These are phyloP conservation scores for Theristicus caerulescens DNA, from an alignment of 2,113 vertebrate genomes.

Conservation along the genomic window DNA sequence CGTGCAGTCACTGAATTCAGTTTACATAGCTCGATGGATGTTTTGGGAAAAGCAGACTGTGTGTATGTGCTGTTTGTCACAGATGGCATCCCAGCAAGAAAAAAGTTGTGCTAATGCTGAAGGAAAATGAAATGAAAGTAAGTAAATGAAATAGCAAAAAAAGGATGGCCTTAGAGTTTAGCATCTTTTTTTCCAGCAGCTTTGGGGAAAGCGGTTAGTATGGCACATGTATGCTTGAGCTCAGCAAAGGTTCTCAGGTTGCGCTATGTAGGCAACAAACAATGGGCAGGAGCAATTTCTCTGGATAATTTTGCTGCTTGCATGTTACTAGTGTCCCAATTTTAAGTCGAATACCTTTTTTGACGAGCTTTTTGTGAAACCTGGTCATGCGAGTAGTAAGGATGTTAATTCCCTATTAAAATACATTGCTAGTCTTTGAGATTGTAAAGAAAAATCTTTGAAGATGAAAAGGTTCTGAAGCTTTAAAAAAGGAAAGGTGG, in stretches of 20 bases:
- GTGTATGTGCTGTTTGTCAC: slow-evolving; percentile 2
- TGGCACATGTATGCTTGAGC: background rate
- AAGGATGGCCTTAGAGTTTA: background rate
- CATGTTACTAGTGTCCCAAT: background rate
- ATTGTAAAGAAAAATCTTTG: background rate
- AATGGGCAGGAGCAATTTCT: background rate
- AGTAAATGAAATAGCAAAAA: background rate
- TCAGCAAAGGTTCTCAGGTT: background rate
- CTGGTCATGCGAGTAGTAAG: background rate
- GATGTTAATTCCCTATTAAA: background rate
- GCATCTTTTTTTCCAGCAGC: background rate
- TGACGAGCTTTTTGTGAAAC: background rate
- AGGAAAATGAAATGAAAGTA: background rate
- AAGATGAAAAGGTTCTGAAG: background rate
- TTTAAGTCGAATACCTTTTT: background rate
- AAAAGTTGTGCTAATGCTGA: background rate
- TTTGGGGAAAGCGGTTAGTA: background rate
- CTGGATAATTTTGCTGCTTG: background rate
- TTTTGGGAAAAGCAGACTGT: background rate
- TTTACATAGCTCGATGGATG: background rate
- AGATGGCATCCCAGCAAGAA: background rate
- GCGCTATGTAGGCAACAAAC: background rate
- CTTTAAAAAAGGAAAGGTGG: background rate
- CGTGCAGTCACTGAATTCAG: background rate
- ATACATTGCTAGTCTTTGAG: background rate